Evolutionary conservation across 1,140 invertebrate genomes (phyloP).

Genomic region (Caenorhabditis briggsae): DNA sequence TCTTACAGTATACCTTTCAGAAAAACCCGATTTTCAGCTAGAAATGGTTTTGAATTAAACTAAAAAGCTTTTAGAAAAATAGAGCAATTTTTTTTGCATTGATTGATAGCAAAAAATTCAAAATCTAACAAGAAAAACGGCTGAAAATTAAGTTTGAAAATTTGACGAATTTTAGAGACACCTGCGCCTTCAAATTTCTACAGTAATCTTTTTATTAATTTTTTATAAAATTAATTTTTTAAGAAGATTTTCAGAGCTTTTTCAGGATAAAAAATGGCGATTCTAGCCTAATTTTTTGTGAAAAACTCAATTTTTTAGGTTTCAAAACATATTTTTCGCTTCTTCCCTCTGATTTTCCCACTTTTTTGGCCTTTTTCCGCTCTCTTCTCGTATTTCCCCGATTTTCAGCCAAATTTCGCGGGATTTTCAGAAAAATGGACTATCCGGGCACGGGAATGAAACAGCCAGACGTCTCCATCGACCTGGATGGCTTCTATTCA

Average conservation of each 20-base stretch:
- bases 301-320: too few relatives aligned
- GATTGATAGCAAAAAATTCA: not conserved
- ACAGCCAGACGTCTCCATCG: slow-evolving; percentile 13
- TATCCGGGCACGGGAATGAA: slow-evolving; percentile 32
- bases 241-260: not conserved
- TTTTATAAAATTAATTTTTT: not conserved
- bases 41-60: too few relatives aligned
- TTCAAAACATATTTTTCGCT: too few relatives aligned
- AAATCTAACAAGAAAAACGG: not conserved
- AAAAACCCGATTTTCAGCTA: too few relatives aligned
- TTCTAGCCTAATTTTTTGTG: too few relatives aligned
- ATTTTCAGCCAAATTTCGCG: not conserved
- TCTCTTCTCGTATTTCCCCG: not conserved
- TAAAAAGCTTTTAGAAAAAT: too few relatives aligned
- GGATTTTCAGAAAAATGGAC: slow-evolving; percentile 6
- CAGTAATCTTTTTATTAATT: too few relatives aligned
- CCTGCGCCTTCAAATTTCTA: too few relatives aligned
- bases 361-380: not conserved
- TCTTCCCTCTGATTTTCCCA: not conserved
- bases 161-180: too few relatives aligned
- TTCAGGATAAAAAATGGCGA: not conserved
- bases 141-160: too few relatives aligned
- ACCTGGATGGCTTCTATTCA: slow-evolving; percentile 23
- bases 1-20: too few relatives aligned
- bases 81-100: too few relatives aligned